phyloP scores from a whole-genome alignment of 2,888 invertebrate genomes.

The Troides oblongomaculatus region DNA sequence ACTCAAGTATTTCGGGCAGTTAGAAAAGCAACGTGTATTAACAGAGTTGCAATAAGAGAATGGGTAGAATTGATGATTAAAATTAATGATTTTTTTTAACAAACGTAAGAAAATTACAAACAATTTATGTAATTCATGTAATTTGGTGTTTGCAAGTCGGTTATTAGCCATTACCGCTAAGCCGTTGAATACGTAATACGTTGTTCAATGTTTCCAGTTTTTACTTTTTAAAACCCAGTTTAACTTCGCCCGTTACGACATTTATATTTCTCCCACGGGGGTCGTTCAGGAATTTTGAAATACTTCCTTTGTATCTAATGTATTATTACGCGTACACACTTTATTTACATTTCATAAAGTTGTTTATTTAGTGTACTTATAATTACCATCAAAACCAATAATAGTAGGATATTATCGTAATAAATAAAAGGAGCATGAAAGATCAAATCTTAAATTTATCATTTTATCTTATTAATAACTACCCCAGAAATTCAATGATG shows the following conservation, averaged over 20 bases:
- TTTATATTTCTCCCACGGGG: slow-evolving; percentile 22
- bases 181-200: neutral
- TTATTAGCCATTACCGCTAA: slow-evolving; percentile 1
- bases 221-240: slow-evolving; percentile 20
- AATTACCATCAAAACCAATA: neutral
- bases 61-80: neutral
- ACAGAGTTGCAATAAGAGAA: neutral
- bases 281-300: slow-evolving; percentile 26
- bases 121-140: neutral
- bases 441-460: no score
- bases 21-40: neutral
- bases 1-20: neutral
- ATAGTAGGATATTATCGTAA: no score
- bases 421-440: no score
- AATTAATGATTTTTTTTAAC: neutral
- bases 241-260: slow-evolving; percentile 20
- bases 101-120: neutral
- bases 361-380: neutral
- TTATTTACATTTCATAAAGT: neutral
- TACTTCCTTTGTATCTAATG: slow-evolving; percentile 14
- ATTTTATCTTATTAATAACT: no score
- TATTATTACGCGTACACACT: slow-evolving; percentile 4
- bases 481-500: no score
- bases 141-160: neutral
- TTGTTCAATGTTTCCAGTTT: slow-evolving; percentile 2